These are phyloP conservation scores for Beroe forskalii DNA, from an alignment of 37 sponge, comb jelly and placozoan genomes.

Conservation along the genomic window DNA sequence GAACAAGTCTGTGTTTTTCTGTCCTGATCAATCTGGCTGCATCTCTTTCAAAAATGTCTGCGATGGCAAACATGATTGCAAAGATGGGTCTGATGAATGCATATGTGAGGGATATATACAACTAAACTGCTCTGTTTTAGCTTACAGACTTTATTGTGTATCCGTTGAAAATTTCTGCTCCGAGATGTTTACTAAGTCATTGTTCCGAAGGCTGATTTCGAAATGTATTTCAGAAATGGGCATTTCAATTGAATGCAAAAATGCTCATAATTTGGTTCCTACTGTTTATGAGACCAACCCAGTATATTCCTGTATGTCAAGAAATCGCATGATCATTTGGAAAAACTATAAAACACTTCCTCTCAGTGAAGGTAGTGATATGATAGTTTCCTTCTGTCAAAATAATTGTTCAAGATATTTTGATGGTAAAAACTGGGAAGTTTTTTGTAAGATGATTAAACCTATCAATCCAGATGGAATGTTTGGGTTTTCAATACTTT, in stretches of 20 bases:
- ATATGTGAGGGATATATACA: not conserved
- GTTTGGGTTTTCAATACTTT: not conserved
- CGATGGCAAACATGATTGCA: not conserved
- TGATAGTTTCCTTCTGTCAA: not conserved
- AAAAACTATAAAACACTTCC: no score
- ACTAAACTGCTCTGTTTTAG: not conserved
- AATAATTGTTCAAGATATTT: not conserved
- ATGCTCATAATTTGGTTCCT: no score
- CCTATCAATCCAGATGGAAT: not conserved
- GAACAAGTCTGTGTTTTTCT: not conserved
- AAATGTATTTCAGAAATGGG: no score
- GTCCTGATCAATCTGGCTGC: not conserved
- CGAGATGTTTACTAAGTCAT: not conserved
- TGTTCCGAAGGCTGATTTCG: no score
- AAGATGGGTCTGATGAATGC: not conserved
- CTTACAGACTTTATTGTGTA: not conserved
- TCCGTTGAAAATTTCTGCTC: not conserved
- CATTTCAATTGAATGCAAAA: no score
- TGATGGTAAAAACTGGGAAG: not conserved
- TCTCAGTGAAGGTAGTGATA: no score
- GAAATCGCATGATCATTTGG: no score
- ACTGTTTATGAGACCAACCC: no score
- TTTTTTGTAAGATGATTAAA: not conserved
- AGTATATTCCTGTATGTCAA: no score
- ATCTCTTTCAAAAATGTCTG: not conserved